A percentile compares a stretch with the other conserved stretches of the same genome.
These are phyloP conservation scores for Atta colombica DNA, from an alignment of 1,140 invertebrate genomes.

Conservation along the genomic window DNA sequence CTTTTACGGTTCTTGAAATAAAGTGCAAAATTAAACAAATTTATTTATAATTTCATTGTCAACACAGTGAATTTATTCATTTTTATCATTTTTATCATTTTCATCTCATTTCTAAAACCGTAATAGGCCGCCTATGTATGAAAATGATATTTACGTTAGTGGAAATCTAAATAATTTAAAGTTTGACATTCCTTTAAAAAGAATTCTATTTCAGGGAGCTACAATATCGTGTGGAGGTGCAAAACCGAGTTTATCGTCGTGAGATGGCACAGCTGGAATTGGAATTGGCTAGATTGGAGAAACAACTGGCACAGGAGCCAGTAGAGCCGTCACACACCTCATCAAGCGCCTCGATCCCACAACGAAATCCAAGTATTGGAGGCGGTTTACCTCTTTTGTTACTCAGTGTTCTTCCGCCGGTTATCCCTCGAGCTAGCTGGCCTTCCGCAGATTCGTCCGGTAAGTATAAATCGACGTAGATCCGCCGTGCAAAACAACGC, in stretches of 20 bases:
- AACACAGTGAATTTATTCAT: no score
- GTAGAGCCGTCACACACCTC: conserved; percentile 86
- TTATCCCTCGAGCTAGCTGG: conserved; percentile 92
- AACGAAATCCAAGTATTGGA: conserved; percentile 89
- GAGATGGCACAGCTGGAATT: conserved; percentile 93
- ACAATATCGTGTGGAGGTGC: conserved; percentile 95
- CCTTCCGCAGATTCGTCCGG: conserved; percentile 89
- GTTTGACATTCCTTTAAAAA: neutral
- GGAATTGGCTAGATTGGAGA: conserved; percentile 93
- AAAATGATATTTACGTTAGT: neutral
- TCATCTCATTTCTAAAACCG: no score
- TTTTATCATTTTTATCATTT: no score
- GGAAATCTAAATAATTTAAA: neutral
- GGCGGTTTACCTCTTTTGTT: conserved; percentile 90
- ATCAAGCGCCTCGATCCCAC: conserved; percentile 87
- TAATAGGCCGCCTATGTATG: neutral
- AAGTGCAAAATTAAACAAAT: no score
- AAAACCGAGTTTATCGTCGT: conserved; percentile 95
- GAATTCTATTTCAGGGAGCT: conserved; percentile 88
- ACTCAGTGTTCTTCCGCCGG: conserved; percentile 91
- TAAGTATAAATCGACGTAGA: conserved; percentile 72
- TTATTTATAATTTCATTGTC: no score
- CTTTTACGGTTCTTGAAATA: no score
- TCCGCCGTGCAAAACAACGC: conserved; percentile 76
- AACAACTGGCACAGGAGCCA: conserved; percentile 87